These are phyloP conservation scores for Cenopis cana DNA, from an alignment of 2,888 invertebrate genomes.

Conservation along the genomic window DNA sequence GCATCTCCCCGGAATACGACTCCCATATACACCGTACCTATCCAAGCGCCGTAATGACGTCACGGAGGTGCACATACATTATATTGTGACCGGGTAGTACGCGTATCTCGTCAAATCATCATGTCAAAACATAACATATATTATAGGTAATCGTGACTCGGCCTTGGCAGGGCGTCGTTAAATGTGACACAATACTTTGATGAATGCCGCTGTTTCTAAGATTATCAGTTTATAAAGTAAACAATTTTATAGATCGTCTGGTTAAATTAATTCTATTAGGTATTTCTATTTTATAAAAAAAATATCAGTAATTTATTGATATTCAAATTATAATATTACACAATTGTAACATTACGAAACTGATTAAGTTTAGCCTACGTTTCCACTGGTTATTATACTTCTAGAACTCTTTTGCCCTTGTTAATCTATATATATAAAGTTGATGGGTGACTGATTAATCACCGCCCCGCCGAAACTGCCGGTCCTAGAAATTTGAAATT, in stretches of 20 bases:
- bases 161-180: not conserved
- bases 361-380: not conserved
- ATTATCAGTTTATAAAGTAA: conserved; percentile 1
- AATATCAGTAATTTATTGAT: not conserved
- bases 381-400: not conserved
- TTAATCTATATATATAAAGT: too few relatives aligned
- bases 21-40: too few relatives aligned
- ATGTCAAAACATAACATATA: not conserved
- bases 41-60: too few relatives aligned
- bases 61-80: too few relatives aligned
- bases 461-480: too few relatives aligned
- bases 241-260: not conserved
- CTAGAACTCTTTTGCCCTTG: not conserved
- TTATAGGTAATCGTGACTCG: not conserved
- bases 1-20: too few relatives aligned
- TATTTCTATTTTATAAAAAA: not conserved
- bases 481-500: too few relatives aligned
- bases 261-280: not conserved
- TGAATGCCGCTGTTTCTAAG: not conserved
- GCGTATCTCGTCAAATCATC: not conserved
- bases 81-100: too few relatives aligned
- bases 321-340: not conserved
- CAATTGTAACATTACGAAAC: not conserved
- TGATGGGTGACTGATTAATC: too few relatives aligned
- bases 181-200: not conserved